Conservation (phyloP, 2,113 vertebrate genomes). For the Semicossyphus pulcher region DNA sequence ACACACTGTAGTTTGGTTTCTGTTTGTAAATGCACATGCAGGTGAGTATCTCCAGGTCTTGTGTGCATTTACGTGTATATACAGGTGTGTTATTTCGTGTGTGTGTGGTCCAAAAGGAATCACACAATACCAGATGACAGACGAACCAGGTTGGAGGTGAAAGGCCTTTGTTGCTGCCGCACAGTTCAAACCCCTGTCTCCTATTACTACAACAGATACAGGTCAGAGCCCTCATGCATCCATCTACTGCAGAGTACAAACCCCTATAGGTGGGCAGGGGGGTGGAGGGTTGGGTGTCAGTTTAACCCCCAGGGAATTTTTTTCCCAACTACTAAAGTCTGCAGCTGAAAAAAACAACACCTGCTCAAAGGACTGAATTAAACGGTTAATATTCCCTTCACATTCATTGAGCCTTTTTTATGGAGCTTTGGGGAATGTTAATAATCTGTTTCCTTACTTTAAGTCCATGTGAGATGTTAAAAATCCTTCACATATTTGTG, state of each 20-base stretch:
- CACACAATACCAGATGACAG: conserved; percentile 53
- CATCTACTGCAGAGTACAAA: not conserved
- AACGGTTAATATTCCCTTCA: not conserved
- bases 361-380: not conserved
- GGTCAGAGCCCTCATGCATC: conserved; percentile 8
- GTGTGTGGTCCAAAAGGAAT: conserved; percentile 26
- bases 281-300: not conserved
- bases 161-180: conserved; percentile 61
- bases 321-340: not conserved
- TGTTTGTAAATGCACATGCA: not conserved
- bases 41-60: conserved; percentile 2
- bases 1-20: not conserved
- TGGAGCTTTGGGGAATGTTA: too few species aligned
- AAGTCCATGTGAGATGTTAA: too few species aligned
- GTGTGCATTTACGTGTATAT: not conserved
- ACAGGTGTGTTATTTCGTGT: conserved; percentile 52
- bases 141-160: conserved; percentile 44
- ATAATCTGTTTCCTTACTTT: too few species aligned
- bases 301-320: not conserved
- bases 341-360: not conserved
- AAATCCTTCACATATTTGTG: too few species aligned
- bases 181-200: conserved; percentile 26
- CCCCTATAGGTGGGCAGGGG: conserved; percentile 18
- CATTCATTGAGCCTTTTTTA: too few species aligned
- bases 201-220: conserved; percentile 55